Base-by-base conservation (phyloP, 2,888 invertebrate species). In the Zaprionus bogoriensis region DNA sequence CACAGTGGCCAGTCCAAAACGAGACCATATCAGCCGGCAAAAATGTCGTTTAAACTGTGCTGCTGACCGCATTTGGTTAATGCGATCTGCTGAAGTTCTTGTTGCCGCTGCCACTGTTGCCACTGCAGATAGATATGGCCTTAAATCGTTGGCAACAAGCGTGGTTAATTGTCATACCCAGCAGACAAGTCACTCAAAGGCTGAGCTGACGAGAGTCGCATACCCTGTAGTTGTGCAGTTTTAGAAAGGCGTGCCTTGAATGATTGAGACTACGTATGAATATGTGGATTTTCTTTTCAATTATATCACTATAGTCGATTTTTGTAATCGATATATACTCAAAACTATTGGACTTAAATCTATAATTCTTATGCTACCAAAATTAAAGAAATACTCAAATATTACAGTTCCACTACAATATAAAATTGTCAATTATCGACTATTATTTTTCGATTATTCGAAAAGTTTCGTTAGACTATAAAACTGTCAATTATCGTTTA, bases 21-120 rank as follows among this genome's bases (percentile, higher is more conserved):
- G 74, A 74, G 86, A 81, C 86, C 77, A 86, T 82, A 89, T 89
- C 88, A 79, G 77, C 73, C 66, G 54, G 57, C 72, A 73, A 82
- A 81, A 87, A 79, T 87, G 81, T 84, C 81, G 87, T 87, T 84
- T 81, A 71, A 79, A 79, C 77, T 74, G 81, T 81, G 78, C 82
- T 81, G 82, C 67, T 87, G 84, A 74, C 87, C 86, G 82, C 84
- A 84, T 87, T 87, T 81, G 86, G 82, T 84, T 80, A 86, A 81
- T 81, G 81, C 62, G 84, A 72, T 78, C 74, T 69, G 65, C 62
- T 55, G 64, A 12, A 42, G 51, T 32, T 64, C 14, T 4, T 17
- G 28, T 19, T 19, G 27, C 1, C 27, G 27, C 20, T 42, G 61
- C 4, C 20, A 36, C 9, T 32, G 30, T 51, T 42, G 59, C 32